A percentile compares a stretch with the other conserved stretches of the same genome.
phyloP scores from a whole-genome alignment of 2,113 vertebrate species.

The Heliornis fulica region DNA sequence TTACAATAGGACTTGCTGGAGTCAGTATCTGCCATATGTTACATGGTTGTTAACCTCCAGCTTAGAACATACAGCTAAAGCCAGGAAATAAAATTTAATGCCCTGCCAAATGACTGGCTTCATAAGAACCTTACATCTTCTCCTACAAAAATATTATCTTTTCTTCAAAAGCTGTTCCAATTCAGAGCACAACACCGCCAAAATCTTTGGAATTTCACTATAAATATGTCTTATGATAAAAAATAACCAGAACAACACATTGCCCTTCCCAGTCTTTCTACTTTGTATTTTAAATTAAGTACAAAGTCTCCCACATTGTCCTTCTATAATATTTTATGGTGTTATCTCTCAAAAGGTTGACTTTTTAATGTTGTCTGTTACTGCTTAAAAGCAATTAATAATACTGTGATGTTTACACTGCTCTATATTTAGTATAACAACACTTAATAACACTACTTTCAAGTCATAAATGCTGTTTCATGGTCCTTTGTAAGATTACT shows the following conservation, averaged over 20 bases:
- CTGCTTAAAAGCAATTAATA: not conserved
- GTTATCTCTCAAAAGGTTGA: not conserved
- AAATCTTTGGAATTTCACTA: constrained; percentile 6
- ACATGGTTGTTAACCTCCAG: not conserved
- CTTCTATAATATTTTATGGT: not conserved
- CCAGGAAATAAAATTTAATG: constrained; percentile 34
- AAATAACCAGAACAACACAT: not conserved
- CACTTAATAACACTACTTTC: not conserved
- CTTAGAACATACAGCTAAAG: not conserved
- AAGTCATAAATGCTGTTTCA: not conserved
- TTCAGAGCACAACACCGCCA: not conserved
- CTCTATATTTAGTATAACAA: not conserved
- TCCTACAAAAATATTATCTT: constrained; percentile 4
- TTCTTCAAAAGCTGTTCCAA: constrained; percentile 24
- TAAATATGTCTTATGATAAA: not conserved
- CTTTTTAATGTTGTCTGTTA: not conserved
- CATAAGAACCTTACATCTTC: not conserved
- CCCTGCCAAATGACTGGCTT: not conserved
- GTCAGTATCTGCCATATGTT: not conserved
- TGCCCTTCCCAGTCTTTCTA: not conserved
- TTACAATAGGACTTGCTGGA: not conserved
- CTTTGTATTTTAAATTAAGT: not conserved
- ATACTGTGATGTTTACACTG: not conserved
- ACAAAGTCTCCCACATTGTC: not conserved
- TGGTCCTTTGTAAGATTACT: not conserved